phyloP scores from a whole-genome alignment of 1,140 invertebrate genomes.

The Drosophila elegans region DNA sequence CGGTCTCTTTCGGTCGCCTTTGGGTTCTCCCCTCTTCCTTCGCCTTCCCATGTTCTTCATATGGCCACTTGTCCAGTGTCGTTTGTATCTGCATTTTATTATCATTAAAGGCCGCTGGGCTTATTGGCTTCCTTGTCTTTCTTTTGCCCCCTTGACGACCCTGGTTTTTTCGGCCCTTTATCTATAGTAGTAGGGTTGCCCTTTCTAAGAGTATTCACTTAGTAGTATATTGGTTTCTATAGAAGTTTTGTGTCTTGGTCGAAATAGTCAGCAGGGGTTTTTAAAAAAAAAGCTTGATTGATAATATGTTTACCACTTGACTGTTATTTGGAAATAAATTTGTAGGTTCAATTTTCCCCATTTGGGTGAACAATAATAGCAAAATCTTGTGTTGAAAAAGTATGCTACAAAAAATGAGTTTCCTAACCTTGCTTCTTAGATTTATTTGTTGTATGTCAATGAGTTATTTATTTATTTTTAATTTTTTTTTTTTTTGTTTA shows the following conservation, averaged over 20 bases:
- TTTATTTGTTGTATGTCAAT: no score
- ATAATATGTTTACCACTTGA: no score
- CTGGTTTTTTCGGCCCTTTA: conserved; percentile 1
- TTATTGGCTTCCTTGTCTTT: conserved; percentile 41
- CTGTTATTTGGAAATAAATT: no score
- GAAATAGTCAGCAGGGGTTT: no score
- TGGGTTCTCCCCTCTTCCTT: conserved; percentile 50
- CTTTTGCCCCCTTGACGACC: not conserved
- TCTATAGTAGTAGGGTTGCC: not conserved
- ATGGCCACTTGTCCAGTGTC: conserved; percentile 22
- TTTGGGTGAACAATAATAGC: no score
- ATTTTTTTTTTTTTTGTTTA: no score
- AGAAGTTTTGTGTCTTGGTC: not conserved
- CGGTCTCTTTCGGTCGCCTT: conserved; percentile 10
- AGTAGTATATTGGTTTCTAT: not conserved
- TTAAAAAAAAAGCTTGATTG: no score
- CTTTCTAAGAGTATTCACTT: not conserved
- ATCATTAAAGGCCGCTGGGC: conserved; percentile 61
- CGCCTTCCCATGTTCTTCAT: conserved; percentile 9
- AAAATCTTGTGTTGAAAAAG: no score
- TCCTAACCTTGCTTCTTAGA: no score
- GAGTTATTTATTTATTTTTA: no score
- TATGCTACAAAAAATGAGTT: no score
- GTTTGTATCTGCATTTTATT: conserved; percentile 64
- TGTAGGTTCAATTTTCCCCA: no score